Evolutionary conservation across 2,797 vertebrate species (phyloP).

Genomic region (Apogon hyalosoma): DNA sequence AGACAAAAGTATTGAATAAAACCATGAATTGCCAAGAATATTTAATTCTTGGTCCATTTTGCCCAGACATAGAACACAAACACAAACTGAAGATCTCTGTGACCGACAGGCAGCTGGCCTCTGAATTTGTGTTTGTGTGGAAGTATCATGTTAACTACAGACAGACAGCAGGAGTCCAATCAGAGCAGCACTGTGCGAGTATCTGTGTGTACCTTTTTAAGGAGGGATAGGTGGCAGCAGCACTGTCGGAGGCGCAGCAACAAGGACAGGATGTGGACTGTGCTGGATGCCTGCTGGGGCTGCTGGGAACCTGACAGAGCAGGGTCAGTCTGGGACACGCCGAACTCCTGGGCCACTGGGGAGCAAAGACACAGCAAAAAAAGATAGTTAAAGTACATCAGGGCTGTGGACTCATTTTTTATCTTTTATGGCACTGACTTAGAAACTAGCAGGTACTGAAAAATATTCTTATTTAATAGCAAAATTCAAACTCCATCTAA

Average conservation of each 20-base stretch:
- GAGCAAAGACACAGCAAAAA: neutral
- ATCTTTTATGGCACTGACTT: too few relatives aligned
- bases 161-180: neutral
- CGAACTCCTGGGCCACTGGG: constrained; percentile 89
- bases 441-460: too few relatives aligned
- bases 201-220: constrained; percentile 86
- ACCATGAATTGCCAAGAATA: too few relatives aligned
- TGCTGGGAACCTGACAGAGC: constrained; percentile 44
- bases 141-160: neutral
- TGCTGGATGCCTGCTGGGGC: constrained; percentile 82
- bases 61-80: too few relatives aligned
- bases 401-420: too few relatives aligned
- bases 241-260: constrained; percentile 94
- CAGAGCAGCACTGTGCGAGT: neutral
- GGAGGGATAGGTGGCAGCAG: constrained; percentile 94
- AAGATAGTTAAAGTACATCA: too few relatives aligned
- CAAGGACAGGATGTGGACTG: constrained; percentile 92
- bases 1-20: too few relatives aligned
- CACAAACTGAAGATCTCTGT: too few relatives aligned
- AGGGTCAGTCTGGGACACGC: constrained; percentile 63
- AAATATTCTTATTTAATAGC: too few relatives aligned
- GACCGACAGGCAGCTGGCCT: neutral
- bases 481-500: too few relatives aligned
- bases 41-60: too few relatives aligned
- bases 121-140: constrained; percentile 31